Evolutionary conservation across 2,888 invertebrate species (phyloP).

Genomic region (Melangyna quadrimaculata): DNA sequence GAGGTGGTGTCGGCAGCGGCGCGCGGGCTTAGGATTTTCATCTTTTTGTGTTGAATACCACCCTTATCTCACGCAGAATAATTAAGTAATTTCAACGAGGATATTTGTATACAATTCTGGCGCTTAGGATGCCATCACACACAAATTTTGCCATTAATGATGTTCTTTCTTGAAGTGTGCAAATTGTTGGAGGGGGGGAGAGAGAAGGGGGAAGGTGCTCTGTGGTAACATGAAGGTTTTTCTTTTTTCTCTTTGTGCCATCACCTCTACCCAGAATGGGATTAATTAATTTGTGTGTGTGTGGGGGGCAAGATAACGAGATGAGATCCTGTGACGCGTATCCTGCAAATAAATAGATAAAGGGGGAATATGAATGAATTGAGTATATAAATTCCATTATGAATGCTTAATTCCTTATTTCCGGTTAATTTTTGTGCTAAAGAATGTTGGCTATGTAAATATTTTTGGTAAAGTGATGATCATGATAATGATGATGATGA

Average conservation of each 20-base stretch:
- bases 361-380: constrained; percentile 35
- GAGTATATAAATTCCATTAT: constrained; percentile 70
- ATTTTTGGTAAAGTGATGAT: constrained; percentile 36
- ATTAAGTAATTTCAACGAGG: constrained; percentile 73
- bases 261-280: too few species aligned
- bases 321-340: constrained; percentile 26
- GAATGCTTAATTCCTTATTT: constrained; percentile 70
- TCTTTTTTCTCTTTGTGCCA: neutral
- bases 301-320: constrained; percentile 37
- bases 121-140: constrained; percentile 52
- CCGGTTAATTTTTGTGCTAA: constrained; percentile 68
- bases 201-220: too few species aligned
- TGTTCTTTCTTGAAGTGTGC: constrained; percentile 61
- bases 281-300: constrained; percentile 12
- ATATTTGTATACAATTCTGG: constrained; percentile 38
- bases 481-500: neutral
- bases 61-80: constrained; percentile 68
- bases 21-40: constrained; percentile 42
- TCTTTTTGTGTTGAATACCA: constrained; percentile 21
- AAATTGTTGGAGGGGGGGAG: neutral
- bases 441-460: constrained; percentile 68
- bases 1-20: constrained; percentile 18
- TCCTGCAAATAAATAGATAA: constrained; percentile 52
- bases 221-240: neutral
- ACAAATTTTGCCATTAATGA: constrained; percentile 53